Percentiles rank a stretch among this genome's conserved stretches.
Evolutionary conservation across 2,888 invertebrate genomes (phyloP).

Genomic region (Himalopsyche tibetana): DNA sequence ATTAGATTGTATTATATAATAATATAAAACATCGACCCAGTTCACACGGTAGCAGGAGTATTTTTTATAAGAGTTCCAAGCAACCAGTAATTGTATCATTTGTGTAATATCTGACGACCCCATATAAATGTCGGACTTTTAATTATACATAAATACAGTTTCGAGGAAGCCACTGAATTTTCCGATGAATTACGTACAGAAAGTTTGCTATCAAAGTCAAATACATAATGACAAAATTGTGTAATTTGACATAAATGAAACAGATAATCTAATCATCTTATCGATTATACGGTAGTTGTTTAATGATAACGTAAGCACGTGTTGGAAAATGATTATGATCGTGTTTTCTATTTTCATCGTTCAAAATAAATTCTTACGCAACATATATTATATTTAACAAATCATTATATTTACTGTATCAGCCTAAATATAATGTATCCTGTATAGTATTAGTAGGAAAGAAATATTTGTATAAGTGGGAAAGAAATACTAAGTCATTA

Average conservation of each 20-base stretch:
- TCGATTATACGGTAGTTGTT: background rate
- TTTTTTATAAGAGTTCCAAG: too few species aligned
- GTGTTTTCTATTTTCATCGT: background rate
- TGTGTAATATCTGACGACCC: background rate
- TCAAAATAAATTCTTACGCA: too few species aligned
- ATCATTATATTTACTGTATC: too few species aligned
- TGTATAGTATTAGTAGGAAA: too few species aligned
- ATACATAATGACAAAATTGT: slow-evolving; percentile 5
- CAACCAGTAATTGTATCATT: too few species aligned
- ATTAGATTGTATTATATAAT: too few species aligned
- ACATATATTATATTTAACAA: too few species aligned
- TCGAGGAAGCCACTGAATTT: slow-evolving; percentile 8
- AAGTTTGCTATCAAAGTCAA: slow-evolving; percentile 5
- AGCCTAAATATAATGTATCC: too few species aligned
- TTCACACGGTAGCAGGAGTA: too few species aligned
- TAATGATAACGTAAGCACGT: background rate
- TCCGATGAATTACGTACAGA: background rate
- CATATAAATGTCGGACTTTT: background rate
- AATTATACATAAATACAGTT: slow-evolving; percentile 30
- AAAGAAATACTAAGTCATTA: too few species aligned
- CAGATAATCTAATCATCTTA: background rate
- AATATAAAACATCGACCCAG: too few species aligned
- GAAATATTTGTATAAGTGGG: too few species aligned
- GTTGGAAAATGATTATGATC: background rate
- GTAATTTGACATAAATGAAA: slow-evolving; percentile 1